These are phyloP conservation scores for Drosophila phalerata DNA, from an alignment of 2,888 invertebrate species.

Conservation along the genomic window DNA sequence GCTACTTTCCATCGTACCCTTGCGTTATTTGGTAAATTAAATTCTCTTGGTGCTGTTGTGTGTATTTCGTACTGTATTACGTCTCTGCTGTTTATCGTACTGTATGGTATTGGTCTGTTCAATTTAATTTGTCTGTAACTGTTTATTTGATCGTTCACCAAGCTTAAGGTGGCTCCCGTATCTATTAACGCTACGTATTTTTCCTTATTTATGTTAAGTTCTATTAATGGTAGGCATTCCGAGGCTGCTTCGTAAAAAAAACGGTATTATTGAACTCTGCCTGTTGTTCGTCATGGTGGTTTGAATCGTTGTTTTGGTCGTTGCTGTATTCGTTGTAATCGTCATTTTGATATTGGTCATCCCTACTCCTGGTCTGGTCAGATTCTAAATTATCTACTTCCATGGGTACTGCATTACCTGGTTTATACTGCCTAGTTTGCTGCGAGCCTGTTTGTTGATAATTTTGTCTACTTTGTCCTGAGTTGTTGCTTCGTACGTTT, in stretches of 20 bases:
- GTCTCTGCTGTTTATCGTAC: neutral
- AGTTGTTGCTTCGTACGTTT: neutral
- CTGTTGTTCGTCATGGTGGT: slow-evolving; percentile 6
- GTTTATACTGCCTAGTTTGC: neutral
- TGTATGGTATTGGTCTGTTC: slow-evolving; percentile 5
- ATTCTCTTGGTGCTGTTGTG: neutral
- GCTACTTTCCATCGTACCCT: too few relatives aligned
- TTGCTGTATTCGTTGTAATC: slow-evolving; percentile 5
- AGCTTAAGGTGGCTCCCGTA: slow-evolving; percentile 5
- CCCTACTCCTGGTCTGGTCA: neutral
- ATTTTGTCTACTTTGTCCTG: neutral
- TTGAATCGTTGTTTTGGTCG: slow-evolving; percentile 14
- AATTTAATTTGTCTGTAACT: slow-evolving; percentile 6
- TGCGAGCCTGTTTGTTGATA: neutral
- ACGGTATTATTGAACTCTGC: slow-evolving; percentile 11
- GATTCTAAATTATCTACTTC: neutral
- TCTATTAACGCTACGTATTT: slow-evolving; percentile 13
- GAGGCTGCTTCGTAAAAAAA: slow-evolving; percentile 13
- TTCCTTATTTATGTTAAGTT: slow-evolving; percentile 3
- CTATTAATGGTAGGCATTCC: slow-evolving; percentile 12
- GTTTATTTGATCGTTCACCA: slow-evolving; percentile 10
- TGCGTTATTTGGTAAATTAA: too few relatives aligned
- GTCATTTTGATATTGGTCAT: neutral
- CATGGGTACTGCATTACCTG: neutral
- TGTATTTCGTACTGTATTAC: slow-evolving; percentile 12